These are phyloP conservation scores for Potamilus streckersoni DNA, from an alignment of 1,140 invertebrate genomes.

Conservation along the genomic window DNA sequence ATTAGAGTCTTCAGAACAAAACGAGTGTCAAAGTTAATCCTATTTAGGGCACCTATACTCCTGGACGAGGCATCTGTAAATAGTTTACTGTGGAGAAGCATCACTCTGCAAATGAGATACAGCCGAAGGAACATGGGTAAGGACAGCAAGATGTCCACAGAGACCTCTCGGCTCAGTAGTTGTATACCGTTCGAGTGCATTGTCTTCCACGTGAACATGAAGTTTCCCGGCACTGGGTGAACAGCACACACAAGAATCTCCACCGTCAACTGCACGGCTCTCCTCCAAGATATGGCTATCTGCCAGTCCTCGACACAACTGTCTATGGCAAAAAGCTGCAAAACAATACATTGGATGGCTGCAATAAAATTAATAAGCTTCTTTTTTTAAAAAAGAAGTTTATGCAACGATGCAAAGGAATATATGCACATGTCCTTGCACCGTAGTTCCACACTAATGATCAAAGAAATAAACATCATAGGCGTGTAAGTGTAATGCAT, in stretches of 20 bases:
- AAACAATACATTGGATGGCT: slow-evolving; percentile 11
- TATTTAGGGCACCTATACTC: slow-evolving; percentile 93
- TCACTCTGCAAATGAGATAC: slow-evolving; percentile 98
- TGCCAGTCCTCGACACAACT: slow-evolving; percentile 99
- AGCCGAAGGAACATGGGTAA: slow-evolving; percentile 99
- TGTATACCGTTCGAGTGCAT: slow-evolving; percentile 82
- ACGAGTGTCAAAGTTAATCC: slow-evolving; percentile 99
- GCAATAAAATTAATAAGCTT: too few relatives aligned
- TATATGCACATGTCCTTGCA: too few relatives aligned
- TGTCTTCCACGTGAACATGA: slow-evolving; percentile 88
- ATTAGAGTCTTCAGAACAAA: slow-evolving; percentile 99
- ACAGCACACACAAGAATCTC: slow-evolving; percentile 96
- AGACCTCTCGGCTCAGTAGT: slow-evolving; percentile 44
- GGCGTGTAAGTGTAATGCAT: too few relatives aligned
- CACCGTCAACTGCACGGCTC: slow-evolving; percentile 91
- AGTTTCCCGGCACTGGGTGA: slow-evolving; percentile 96
- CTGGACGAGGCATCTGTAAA: slow-evolving; percentile 97
- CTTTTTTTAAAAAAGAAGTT: too few relatives aligned
- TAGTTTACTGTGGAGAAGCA: slow-evolving; percentile 98
- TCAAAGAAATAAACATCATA: too few relatives aligned
- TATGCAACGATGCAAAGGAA: too few relatives aligned
- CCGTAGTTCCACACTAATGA: too few relatives aligned
- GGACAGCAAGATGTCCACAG: slow-evolving; percentile 90
- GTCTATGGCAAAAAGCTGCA: slow-evolving; percentile 64
- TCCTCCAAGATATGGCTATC: slow-evolving; percentile 98